Base-by-base conservation (phyloP, 1,140 invertebrate genomes). In the Temnothorax longispinosus region DNA sequence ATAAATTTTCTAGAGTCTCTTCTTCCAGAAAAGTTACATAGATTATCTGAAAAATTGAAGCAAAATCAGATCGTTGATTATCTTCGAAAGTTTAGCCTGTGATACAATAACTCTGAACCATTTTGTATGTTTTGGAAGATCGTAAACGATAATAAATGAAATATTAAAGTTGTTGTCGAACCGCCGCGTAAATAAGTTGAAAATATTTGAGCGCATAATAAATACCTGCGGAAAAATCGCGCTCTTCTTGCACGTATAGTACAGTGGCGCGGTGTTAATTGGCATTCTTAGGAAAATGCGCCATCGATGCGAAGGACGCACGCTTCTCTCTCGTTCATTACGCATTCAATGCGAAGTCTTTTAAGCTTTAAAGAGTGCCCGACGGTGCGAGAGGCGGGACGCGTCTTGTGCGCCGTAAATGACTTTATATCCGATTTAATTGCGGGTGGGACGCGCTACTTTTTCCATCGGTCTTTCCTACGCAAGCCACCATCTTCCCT, bases 201-300 rank as follows among this genome's bases (percentile, higher is more conserved):
- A 64, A 52, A 13, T 74, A 72, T 15, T 10, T 11, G 52, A 69
- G 38, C 15, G 11, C 13, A 15, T 27, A 41, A 38, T 38, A 18
- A n/a, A 18, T 35, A 3, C 8, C 47, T n/a, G 15, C 15, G 54
- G n/a, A 50, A 56, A 38, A 67, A 86, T 75, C 54, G 54, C 13
- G 32, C n/a, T 65, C 4, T 84, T 86, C 60, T 91, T 85, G 72
- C 88, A 72, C 71, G 86, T 88, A 91, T 88, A 91, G 86, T 50
- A 89, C 84, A 50, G 86, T 89, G 84, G 82, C 82, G 75, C 47
- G 71, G 80, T 75, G 75, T 88, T 91, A 91, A 91, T 91, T 90
- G 82, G 86, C 87, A 85, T 67, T 75, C 88, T 75, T 78, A 87
- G 56, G 85, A 85, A 88, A 88, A 88, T 81, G 38, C 27, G 32